A percentile compares a stretch with the other conserved stretches of the same genome.
Evolutionary conservation across 2,113 vertebrate genomes (phyloP).

Genomic region (Ia io): DNA sequence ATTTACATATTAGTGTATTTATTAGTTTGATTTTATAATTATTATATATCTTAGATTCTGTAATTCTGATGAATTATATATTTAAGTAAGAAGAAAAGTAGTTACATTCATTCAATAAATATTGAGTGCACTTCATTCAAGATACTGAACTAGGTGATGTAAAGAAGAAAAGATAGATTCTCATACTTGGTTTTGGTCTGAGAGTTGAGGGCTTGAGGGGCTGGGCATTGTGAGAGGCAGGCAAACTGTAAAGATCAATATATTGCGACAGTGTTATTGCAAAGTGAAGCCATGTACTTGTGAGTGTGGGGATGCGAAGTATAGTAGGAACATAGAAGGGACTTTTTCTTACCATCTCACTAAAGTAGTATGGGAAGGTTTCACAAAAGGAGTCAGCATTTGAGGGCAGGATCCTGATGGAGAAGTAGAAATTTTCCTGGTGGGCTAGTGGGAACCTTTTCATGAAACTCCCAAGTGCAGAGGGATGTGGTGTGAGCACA

Average conservation of each 20-base stretch:
- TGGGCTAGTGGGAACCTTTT: neutral
- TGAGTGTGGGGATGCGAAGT: neutral
- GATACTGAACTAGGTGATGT: neutral
- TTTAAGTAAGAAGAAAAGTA: slow-evolving; percentile 19
- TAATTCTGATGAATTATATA: neutral
- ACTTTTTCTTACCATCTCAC: neutral
- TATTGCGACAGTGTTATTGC: neutral
- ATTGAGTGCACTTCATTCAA: neutral
- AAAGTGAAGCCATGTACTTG: neutral
- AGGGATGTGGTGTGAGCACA: neutral
- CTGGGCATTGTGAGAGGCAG: neutral
- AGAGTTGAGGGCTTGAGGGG: neutral
- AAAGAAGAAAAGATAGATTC: neutral
- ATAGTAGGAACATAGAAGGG: neutral
- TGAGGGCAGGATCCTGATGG: neutral
- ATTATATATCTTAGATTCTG: neutral
- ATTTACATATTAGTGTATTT: neutral
- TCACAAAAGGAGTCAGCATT: neutral
- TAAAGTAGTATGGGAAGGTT: neutral
- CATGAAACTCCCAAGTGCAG: neutral
- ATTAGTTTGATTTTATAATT: slow-evolving; percentile 14
- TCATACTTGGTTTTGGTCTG: neutral
- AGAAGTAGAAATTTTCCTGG: neutral
- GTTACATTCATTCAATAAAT: neutral
- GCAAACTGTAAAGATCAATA: neutral